Evolutionary conservation across 2,888 invertebrate species (phyloP).

Genomic region (Mesorhabditis sp.): DNA sequence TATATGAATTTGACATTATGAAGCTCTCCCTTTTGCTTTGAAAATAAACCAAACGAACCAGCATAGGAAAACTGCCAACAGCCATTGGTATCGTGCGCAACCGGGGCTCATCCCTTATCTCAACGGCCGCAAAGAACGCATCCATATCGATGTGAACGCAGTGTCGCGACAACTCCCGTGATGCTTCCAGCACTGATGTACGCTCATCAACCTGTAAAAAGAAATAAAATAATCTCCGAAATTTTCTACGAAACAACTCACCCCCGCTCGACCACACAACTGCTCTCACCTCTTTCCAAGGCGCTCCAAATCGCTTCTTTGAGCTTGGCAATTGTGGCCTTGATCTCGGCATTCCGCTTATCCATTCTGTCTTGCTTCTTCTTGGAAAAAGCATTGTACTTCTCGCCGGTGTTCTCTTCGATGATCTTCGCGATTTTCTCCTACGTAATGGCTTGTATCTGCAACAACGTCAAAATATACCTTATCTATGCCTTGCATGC

Average conservation of each 20-base stretch:
- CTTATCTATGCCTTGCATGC: constrained; percentile 62
- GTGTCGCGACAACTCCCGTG: constrained; percentile 59
- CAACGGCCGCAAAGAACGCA: constrained; percentile 68
- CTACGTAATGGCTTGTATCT: neutral
- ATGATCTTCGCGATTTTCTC: constrained; percentile 7
- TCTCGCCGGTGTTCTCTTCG: constrained; percentile 7
- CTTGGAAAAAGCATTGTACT: constrained; percentile 9
- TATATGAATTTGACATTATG: no score
- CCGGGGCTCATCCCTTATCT: constrained; percentile 62
- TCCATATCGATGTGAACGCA: constrained; percentile 64
- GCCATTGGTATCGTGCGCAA: constrained; percentile 66
- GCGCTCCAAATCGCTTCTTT: neutral
- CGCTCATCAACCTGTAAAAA: constrained; percentile 61
- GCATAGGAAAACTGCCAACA: constrained; percentile 65
- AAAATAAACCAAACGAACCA: constrained; percentile 58
- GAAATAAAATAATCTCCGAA: no score
- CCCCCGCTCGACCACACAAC: neutral
- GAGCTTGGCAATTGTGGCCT: neutral
- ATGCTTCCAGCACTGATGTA: constrained; percentile 59
- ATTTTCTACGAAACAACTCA: no score
- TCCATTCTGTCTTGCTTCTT: constrained; percentile 8
- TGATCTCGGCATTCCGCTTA: neutral
- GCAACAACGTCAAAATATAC: constrained; percentile 19
- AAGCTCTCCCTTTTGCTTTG: no score
- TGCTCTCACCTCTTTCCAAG: neutral